A percentile compares a stretch with the other conserved stretches of the same genome.
Evolutionary conservation across 2,113 vertebrate species (phyloP).

Genomic region (Orientallactaga bullata): DNA sequence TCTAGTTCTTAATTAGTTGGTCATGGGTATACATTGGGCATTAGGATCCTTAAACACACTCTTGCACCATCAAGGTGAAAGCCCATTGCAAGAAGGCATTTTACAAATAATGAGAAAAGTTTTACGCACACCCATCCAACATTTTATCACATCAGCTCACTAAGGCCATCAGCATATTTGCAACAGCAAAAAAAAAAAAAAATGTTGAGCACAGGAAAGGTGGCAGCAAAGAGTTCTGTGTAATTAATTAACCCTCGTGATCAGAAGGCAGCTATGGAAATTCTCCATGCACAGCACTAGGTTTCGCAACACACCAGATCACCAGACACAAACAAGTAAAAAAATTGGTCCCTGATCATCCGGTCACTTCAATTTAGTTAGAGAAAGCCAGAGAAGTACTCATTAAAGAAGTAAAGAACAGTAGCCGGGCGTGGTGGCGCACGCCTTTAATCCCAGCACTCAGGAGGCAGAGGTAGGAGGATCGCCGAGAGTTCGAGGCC

Average conservation of each 20-base stretch:
- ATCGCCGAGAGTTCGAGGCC: no score
- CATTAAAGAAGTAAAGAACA: conserved; percentile 23
- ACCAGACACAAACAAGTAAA: background rate
- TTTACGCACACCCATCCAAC: conserved; percentile 31
- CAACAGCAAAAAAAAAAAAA: background rate
- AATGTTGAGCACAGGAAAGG: conserved; percentile 54
- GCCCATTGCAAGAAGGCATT: conserved; percentile 30
- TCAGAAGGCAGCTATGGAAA: conserved; percentile 47
- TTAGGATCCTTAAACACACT: background rate
- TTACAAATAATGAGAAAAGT: conserved; percentile 63
- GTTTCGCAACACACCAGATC: background rate
- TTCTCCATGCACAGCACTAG: conserved; percentile 20
- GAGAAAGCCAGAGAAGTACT: conserved; percentile 23
- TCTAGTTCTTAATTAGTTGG: background rate
- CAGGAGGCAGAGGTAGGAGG: no score
- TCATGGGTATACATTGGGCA: background rate
- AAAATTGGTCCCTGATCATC: background rate
- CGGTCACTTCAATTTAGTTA: conserved; percentile 3
- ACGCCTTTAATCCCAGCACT: no score
- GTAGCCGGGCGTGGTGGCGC: no score
- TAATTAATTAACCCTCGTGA: conserved; percentile 60
- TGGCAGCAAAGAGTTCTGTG: background rate
- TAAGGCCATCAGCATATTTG: conserved; percentile 68
- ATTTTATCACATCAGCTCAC: background rate
- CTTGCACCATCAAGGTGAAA: background rate